Percentiles rank a stretch among this genome's conserved stretches.
Conservation (phyloP, 1,140 invertebrate genomes). For the Drosophila nigromelanica region DNA sequence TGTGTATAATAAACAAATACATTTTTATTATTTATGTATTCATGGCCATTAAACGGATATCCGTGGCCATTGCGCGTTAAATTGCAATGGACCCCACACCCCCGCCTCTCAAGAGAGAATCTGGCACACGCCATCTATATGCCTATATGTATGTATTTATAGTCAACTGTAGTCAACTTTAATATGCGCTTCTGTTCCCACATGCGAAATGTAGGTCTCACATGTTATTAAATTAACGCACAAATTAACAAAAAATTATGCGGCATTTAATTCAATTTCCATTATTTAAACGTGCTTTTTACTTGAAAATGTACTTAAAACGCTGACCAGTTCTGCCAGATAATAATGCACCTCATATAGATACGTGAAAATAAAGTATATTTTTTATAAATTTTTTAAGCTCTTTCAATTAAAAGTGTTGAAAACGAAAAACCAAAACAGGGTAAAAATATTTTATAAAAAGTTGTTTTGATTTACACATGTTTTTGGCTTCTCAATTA, state of each 20-base stretch:
- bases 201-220: slow-evolving; percentile 5
- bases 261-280: slow-evolving; percentile 33
- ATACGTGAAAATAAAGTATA: neutral
- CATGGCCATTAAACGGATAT: slow-evolving; percentile 82
- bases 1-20: slow-evolving; percentile 76
- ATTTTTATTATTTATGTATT: slow-evolving; percentile 82
- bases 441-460: neutral
- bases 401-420: too few relatives aligned
- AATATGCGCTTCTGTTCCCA: slow-evolving; percentile 35
- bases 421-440: neutral
- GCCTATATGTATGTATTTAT: slow-evolving; percentile 1
- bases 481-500: neutral
- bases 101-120: slow-evolving; percentile 3
- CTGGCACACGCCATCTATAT: slow-evolving; percentile 1
- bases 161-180: slow-evolving; percentile 21
- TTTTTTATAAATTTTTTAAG: too few relatives aligned
- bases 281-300: neutral
- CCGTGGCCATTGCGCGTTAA: slow-evolving; percentile 77
- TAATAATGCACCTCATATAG: neutral
- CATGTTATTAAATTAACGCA: slow-evolving; percentile 41
- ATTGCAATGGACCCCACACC: slow-evolving; percentile 52
- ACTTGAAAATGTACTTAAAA: neutral
- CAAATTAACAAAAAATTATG: slow-evolving; percentile 49
- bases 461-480: neutral
- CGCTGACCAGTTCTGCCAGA: neutral